Evolutionary conservation across 2,888 invertebrate species (phyloP), one percentile per base, ranked within the genome.

Genomic region (Drosophila neoperkinsi): DNA sequence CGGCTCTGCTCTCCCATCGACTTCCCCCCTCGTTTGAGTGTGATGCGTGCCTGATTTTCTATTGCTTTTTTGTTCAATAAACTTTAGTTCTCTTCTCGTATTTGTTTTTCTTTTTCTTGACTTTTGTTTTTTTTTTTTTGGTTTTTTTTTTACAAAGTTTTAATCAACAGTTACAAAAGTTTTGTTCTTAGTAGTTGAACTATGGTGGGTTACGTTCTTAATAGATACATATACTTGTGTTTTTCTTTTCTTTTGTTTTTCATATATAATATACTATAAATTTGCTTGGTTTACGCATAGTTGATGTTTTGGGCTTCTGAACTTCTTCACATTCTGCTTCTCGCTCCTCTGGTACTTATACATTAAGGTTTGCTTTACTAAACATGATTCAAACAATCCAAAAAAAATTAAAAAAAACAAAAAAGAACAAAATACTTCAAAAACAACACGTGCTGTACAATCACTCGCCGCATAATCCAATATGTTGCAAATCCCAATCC

Each of bases 171-270:
- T 81, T 88, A 88, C 76, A 86, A 86, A 86, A 86, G 65, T 82
- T 86, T 87, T 84, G 84, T 89, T 86, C 88, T 71, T 80, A 84
- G 82, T 84, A 79, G 74, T 83, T 84, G 87, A 89, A 88, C 87
- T 87, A 88, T 88, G 87, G 87, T 88, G 87, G 87, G 87, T 89
- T 89, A 83, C 85, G 77, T 89, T 87, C 81, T 88, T 86, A 86
- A 78, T 77, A 73, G 75, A 82, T 86, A 86, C 77, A 82, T 65
- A 65, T 71, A 71, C 60, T 67, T 67, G 70, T 73, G 63, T 72
- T 52, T 55, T 18, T 73, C 61, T 72, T 50, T 57, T 36, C 43
- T 46, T 61, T 55, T 41, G 10, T 50, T 65, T 46, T 50, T 36
- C 18, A 33, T 61, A 49, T 41, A 25, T 46, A 25, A 46, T 46